phyloP scores from a whole-genome alignment of 1,140 invertebrate genomes.

The Sweltsa coloradensis region DNA sequence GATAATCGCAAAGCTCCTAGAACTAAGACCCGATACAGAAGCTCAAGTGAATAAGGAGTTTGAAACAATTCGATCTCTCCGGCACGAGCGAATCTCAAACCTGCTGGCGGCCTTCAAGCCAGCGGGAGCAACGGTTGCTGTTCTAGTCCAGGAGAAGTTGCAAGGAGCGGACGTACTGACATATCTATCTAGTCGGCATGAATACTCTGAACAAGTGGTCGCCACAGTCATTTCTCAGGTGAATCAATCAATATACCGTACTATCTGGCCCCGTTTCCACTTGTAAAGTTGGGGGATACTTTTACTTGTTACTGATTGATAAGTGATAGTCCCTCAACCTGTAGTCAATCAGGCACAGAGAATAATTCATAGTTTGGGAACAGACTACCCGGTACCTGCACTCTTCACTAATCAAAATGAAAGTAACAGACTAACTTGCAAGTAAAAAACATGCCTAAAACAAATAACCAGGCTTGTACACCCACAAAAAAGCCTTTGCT shows the following conservation, averaged over 20 bases:
- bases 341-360: too few relatives aligned
- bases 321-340: background rate
- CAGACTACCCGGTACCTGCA: too few relatives aligned
- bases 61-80: conserved; percentile 61
- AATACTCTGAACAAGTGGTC: conserved; percentile 85
- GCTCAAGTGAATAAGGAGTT: conserved; percentile 47
- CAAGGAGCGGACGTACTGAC: conserved; percentile 86
- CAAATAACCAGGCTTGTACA: too few relatives aligned
- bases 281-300: too few relatives aligned
- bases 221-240: conserved; percentile 68
- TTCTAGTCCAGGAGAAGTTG: conserved; percentile 74
- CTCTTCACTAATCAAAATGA: too few relatives aligned
- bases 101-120: conserved; percentile 60
- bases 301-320: too few relatives aligned
- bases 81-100: conserved; percentile 73
- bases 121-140: conserved; percentile 46
- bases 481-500: too few relatives aligned
- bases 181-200: conserved; percentile 71
- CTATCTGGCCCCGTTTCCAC: too few relatives aligned
- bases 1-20: conserved; percentile 61
- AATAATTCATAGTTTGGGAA: too few relatives aligned
- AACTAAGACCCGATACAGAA: conserved; percentile 50
- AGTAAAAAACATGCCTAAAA: too few relatives aligned
- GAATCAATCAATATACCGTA: too few relatives aligned
- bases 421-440: too few relatives aligned